Evolutionary conservation across 2,113 vertebrate species (phyloP).

Genomic region (Paratilapia polleni): DNA sequence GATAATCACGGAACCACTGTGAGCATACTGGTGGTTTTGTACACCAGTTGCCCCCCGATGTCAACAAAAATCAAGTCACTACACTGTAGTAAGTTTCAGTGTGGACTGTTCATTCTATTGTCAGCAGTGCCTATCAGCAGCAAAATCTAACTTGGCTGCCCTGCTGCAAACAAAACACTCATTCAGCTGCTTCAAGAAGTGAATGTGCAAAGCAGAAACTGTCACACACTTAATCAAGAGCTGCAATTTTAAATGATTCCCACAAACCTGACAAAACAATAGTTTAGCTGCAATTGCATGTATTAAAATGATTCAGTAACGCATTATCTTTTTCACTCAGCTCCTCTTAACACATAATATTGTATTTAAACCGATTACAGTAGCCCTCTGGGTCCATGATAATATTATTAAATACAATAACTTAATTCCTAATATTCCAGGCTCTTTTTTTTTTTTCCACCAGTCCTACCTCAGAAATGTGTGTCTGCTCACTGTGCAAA

Average conservation of each 20-base stretch:
- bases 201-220: neutral
- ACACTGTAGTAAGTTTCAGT: neutral
- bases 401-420: neutral
- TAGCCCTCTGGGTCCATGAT: neutral
- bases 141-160: neutral
- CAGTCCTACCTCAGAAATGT: neutral
- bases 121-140: neutral
- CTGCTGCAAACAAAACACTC: neutral
- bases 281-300: neutral
- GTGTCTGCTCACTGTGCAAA: neutral
- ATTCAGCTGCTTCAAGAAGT: neutral
- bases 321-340: neutral
- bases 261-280: neutral
- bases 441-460: neutral
- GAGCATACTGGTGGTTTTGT: neutral
- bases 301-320: neutral
- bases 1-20: slow-evolving; percentile 13
- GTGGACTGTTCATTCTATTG: neutral
- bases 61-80: slow-evolving; percentile 8
- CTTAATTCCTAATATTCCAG: neutral
- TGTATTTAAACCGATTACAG: neutral
- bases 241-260: neutral
- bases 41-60: neutral
- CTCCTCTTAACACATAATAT: neutral
- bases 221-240: neutral